These are phyloP conservation scores for Anoplius nigerrimus DNA, from an alignment of 2,888 invertebrate species.

Conservation along the genomic window DNA sequence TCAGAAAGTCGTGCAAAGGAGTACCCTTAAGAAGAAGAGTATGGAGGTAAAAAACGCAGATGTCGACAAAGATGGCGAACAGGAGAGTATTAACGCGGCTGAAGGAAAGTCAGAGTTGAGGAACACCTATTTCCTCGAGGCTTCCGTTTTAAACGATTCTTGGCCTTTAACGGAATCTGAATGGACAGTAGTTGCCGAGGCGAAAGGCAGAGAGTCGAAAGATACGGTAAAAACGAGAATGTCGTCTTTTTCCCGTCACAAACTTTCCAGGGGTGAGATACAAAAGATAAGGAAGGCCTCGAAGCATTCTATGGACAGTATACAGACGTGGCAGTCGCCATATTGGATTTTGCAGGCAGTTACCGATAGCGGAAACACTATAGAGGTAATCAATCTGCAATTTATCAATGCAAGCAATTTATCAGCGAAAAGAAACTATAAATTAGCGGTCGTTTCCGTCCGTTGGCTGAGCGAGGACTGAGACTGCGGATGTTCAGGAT, in stretches of 20 bases:
- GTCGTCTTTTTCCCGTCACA: constrained; percentile 10
- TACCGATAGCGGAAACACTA: constrained; percentile 34
- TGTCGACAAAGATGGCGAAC: not conserved
- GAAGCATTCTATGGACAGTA: constrained; percentile 18
- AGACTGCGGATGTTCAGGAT: no score
- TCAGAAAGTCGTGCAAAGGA: not conserved
- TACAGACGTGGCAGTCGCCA: constrained; percentile 37
- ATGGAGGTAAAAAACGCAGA: not conserved
- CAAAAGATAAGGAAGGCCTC: constrained; percentile 17
- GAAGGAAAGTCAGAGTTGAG: not conserved
- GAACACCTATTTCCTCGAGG: constrained; percentile 58
- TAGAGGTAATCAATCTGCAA: constrained; percentile 38
- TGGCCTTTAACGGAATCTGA: constrained; percentile 74
- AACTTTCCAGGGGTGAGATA: not conserved
- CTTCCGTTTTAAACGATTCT: constrained; percentile 67
- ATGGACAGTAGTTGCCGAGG: constrained; percentile 67
- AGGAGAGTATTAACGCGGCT: not conserved
- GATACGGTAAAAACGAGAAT: constrained; percentile 15
- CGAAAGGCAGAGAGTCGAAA: constrained; percentile 29
- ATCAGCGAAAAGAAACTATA: no score
- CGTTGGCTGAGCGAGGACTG: not conserved
- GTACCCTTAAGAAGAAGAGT: not conserved
- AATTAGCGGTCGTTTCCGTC: no score
- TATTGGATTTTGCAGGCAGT: constrained; percentile 56
- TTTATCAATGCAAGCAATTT: no score